Evolutionary conservation across 2,113 vertebrate species (phyloP).

Genomic region (cat (Felis catus)): DNA sequence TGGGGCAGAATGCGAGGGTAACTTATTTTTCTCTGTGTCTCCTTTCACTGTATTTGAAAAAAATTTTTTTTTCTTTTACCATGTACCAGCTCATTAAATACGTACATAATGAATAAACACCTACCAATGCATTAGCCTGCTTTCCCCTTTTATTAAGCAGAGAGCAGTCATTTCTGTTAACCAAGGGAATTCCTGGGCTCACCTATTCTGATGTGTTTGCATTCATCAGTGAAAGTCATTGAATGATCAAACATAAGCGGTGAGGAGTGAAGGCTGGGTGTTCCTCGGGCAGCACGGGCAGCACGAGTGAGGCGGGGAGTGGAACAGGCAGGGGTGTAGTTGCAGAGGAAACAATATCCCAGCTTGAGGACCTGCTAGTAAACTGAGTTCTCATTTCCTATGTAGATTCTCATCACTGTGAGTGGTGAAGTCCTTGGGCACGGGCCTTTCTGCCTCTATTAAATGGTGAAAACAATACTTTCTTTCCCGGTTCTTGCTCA

Average conservation of each 20-base stretch:
- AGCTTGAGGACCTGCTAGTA: not conserved
- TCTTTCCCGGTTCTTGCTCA: not conserved
- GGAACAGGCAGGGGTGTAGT: fast-evolving
- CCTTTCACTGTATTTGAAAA: not conserved
- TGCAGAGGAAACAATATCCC: not conserved
- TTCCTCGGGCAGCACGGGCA: not conserved
- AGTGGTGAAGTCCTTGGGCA: not conserved
- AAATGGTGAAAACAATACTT: not conserved
- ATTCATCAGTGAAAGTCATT: not conserved
- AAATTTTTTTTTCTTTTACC: not conserved
- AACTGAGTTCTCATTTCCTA: not conserved
- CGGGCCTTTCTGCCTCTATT: not conserved
- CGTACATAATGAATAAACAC: not conserved
- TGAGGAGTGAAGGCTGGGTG: no score
- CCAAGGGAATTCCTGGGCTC: not conserved
- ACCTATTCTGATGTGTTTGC: not conserved
- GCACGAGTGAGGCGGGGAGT: not conserved
- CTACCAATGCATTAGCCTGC: not conserved
- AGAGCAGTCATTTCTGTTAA: not conserved
- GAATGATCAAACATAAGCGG: not conserved
- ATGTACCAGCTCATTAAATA: not conserved
- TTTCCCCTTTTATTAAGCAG: not conserved
- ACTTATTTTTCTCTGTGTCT: not conserved
- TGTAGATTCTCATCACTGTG: not conserved
- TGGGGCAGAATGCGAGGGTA: not conserved